A percentile compares a stretch with the other conserved stretches of the same genome.
Evolutionary conservation across 2,888 invertebrate species (phyloP).

Genomic region (Drosophila gaucha): DNA sequence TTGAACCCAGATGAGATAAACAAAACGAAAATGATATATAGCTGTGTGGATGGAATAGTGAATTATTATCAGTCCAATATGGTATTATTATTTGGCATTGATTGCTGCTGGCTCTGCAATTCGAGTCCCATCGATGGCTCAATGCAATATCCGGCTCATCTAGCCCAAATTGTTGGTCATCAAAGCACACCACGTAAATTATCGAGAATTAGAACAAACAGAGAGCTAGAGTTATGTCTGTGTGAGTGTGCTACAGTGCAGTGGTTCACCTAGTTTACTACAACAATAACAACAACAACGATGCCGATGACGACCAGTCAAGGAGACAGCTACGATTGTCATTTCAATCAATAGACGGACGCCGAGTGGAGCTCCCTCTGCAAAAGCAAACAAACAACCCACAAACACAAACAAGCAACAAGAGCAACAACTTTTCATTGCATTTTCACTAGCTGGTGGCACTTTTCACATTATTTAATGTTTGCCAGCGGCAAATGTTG

Average conservation of each 20-base stretch:
- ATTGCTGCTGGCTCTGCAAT: conserved; percentile 22
- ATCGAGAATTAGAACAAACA: conserved; percentile 70
- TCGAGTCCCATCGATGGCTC: conserved; percentile 24
- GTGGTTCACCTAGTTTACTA: conserved; percentile 75
- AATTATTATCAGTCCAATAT: too few relatives aligned
- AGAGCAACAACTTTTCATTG: conserved; percentile 69
- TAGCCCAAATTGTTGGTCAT: conserved; percentile 60
- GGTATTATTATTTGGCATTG: conserved; percentile 36
- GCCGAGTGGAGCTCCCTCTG: conserved; percentile 43
- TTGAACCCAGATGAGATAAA: conserved; percentile 20
- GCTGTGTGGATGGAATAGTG: neutral
- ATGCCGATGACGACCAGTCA: too few relatives aligned
- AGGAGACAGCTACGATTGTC: conserved; percentile 65
- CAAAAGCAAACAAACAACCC: conserved; percentile 48
- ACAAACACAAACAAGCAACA: conserved; percentile 10
- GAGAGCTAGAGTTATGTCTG: conserved; percentile 7
- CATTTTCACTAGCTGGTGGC: conserved; percentile 70
- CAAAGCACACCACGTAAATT: conserved; percentile 62
- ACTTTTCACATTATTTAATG: conserved; percentile 78
- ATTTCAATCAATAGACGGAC: conserved; percentile 71
- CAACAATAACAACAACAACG: conserved; percentile 23
- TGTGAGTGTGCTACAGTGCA: conserved; percentile 34
- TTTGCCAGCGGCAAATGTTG: conserved; percentile 46
- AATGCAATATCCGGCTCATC: conserved; percentile 66
- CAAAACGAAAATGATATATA: neutral